Percentiles rank a stretch among this genome's conserved stretches.
phyloP scores from a whole-genome alignment of 1,140 invertebrate genomes.

The Pseudobourletiella spinata region DNA sequence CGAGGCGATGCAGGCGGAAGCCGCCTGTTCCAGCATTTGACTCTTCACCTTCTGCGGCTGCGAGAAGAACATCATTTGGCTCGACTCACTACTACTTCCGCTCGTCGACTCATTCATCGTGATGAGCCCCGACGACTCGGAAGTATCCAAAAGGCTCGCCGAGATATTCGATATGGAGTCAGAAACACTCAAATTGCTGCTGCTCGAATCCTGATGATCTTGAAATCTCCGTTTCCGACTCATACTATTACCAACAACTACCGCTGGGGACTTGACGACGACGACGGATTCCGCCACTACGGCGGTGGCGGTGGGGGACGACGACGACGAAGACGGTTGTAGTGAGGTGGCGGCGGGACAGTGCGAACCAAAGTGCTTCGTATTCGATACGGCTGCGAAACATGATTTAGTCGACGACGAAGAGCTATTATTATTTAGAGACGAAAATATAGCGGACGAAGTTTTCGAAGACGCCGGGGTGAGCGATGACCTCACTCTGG shows the following conservation, averaged over 20 bases:
- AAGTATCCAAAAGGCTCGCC: too few relatives aligned
- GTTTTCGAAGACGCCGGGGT: too few relatives aligned
- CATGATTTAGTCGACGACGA: neutral
- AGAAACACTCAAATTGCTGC: neutral
- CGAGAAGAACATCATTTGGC: neutral
- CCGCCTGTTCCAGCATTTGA: neutral
- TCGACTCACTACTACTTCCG: neutral
- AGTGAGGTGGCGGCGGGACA: neutral
- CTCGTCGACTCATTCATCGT: neutral
- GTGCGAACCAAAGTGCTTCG: neutral
- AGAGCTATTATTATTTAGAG: too few relatives aligned
- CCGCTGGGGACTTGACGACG: neutral
- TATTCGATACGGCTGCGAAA: neutral
- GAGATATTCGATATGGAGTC: neutral
- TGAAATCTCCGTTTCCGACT: neutral
- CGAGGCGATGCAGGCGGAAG: conserved; percentile 4
- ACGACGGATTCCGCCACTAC: neutral
- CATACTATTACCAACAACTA: neutral
- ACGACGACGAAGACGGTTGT: neutral
- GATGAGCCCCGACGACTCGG: neutral
- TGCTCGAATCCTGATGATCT: too few relatives aligned
- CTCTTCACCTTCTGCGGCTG: neutral
- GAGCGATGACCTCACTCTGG: too few relatives aligned
- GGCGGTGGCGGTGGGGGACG: neutral
- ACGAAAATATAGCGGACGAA: too few relatives aligned